Conservation (phyloP, 2,113 vertebrate genomes). For the Chroicocephalus ridibundus region DNA sequence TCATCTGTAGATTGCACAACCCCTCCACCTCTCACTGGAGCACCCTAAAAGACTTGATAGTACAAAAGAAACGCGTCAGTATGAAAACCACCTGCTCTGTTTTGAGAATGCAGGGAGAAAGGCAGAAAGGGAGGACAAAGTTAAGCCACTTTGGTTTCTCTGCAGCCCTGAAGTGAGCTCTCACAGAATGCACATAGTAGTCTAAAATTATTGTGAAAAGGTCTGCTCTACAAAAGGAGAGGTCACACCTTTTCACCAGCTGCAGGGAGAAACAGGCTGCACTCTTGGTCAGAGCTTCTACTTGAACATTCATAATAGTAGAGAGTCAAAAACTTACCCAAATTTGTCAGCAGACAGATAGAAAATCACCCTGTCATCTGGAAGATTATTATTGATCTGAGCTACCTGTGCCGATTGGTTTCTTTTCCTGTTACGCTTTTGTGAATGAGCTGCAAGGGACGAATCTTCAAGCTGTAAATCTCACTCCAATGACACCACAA, state of each 20-base stretch:
- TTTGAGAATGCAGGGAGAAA: not conserved
- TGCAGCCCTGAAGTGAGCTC: not conserved
- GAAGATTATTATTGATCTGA: not conserved
- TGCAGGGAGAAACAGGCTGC: not conserved
- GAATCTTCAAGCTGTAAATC: not conserved
- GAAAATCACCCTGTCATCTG: not conserved
- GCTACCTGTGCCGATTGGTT: not conserved
- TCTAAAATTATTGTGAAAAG: not conserved
- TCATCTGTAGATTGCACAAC: not conserved
- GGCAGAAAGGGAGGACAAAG: fast-evolving
- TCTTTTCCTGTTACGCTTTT: not conserved
- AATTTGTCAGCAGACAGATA: not conserved
- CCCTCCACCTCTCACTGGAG: not conserved
- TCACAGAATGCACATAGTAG: not conserved
- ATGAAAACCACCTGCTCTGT: not conserved
- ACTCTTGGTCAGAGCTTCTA: not conserved
- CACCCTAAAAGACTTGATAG: not conserved
- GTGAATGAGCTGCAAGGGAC: not conserved
- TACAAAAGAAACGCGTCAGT: not conserved
- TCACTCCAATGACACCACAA: not conserved
- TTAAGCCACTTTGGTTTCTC: not conserved
- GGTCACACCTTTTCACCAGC: not conserved
- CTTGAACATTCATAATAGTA: not conserved
- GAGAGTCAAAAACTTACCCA: not conserved
- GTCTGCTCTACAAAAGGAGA: not conserved